Conservation (phyloP, 2,113 vertebrate species). For the Ovis aries region ARS-UI_Ramb_v3.0 NC_056070.1:52635001-52635500, state of each 20-base stretch:
- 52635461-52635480: background rate
- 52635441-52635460: accelerated
- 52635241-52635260: background rate
- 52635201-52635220: background rate
- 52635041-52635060: accelerated
- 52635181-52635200: background rate
- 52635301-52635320: background rate
- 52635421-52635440: accelerated
- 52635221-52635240: background rate
- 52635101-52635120: accelerated
- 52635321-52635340: background rate
- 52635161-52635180: background rate
- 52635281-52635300: background rate
- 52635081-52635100: accelerated
- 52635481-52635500: background rate
- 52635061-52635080: accelerated
- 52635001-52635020: no score
- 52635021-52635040: background rate
- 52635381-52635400: background rate
- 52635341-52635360: no score
- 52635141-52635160: accelerated
- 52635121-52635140: background rate
- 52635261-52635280: background rate
- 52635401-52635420: accelerated
- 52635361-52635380: background rate